A percentile compares a stretch with the other conserved stretches of the same genome.
phyloP scores from a whole-genome alignment of 2,888 invertebrate genomes.

The Phortica magna region DNA sequence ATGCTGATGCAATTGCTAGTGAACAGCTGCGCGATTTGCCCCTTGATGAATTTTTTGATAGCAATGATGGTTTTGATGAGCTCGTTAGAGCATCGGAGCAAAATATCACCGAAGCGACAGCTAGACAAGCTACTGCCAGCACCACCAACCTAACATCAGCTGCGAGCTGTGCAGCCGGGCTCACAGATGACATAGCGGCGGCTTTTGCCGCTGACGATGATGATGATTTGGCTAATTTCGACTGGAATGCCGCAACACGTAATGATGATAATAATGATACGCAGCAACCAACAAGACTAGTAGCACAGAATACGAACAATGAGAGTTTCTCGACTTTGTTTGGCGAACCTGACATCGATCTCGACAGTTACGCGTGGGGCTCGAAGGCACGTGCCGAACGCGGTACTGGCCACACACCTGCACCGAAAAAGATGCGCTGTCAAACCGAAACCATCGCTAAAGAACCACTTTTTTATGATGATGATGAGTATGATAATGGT shows the following conservation, averaged over 20 bases:
- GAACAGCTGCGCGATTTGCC: constrained; percentile 39
- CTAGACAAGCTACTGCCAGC: background rate
- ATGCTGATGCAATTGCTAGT: constrained; percentile 20
- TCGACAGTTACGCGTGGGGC: constrained; percentile 48
- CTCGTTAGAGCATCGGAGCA: constrained; percentile 57
- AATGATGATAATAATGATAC: background rate
- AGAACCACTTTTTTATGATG: constrained; percentile 2
- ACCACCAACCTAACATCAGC: background rate
- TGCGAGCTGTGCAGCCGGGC: constrained; percentile 19
- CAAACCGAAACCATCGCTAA: background rate
- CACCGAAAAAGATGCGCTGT: constrained; percentile 32
- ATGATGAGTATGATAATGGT: background rate
- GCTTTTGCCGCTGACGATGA: constrained; percentile 67
- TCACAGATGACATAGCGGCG: constrained; percentile 60
- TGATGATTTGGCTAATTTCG: constrained; percentile 60
- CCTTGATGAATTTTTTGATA: constrained; percentile 66
- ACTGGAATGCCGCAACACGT: constrained; percentile 46
- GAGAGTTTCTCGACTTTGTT: constrained; percentile 35
- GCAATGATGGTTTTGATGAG: constrained; percentile 73
- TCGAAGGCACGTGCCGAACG: constrained; percentile 36
- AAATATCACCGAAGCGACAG: background rate
- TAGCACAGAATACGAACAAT: constrained; percentile 6
- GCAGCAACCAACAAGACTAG: constrained; percentile 20
- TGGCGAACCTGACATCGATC: constrained; percentile 29
- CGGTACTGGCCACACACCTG: background rate